Conservation (phyloP, 2,113 vertebrate genomes). For the Oxyura jamaicensis region DNA sequence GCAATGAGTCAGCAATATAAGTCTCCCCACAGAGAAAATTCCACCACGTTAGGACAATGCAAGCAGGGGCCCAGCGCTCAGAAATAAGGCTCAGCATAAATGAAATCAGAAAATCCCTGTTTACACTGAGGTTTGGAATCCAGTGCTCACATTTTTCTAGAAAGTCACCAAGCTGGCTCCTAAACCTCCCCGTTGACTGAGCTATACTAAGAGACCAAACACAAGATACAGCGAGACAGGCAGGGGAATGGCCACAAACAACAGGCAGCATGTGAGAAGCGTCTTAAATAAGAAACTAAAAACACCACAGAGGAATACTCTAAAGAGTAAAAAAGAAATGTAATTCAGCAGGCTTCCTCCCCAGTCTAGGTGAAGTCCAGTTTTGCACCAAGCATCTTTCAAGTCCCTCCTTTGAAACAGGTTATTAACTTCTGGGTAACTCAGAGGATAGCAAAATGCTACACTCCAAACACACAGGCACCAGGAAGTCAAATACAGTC, state of each 20-base stretch:
- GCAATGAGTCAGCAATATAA: constrained; percentile 62
- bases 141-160: not conserved
- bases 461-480: not conserved
- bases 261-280: not conserved
- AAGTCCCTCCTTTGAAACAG: not conserved
- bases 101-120: constrained; percentile 50
- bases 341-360: not conserved
- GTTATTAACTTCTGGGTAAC: not conserved
- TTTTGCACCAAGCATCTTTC: not conserved
- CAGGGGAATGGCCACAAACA: not conserved
- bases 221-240: not conserved
- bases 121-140: constrained; percentile 23
- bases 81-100: constrained; percentile 56
- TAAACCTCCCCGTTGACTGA: not conserved
- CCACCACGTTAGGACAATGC: constrained; percentile 16
- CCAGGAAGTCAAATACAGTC: not conserved
- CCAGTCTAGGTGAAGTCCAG: not conserved
- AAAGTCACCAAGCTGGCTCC: not conserved
- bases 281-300: not conserved
- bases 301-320: not conserved
- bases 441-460: not conserved
- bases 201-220: not conserved
- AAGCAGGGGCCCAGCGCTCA: not conserved
- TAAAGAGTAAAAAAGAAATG: not conserved
- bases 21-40: constrained; percentile 64